Conservation (phyloP, 2,888 invertebrate species). For the Agrochola litura region DNA sequence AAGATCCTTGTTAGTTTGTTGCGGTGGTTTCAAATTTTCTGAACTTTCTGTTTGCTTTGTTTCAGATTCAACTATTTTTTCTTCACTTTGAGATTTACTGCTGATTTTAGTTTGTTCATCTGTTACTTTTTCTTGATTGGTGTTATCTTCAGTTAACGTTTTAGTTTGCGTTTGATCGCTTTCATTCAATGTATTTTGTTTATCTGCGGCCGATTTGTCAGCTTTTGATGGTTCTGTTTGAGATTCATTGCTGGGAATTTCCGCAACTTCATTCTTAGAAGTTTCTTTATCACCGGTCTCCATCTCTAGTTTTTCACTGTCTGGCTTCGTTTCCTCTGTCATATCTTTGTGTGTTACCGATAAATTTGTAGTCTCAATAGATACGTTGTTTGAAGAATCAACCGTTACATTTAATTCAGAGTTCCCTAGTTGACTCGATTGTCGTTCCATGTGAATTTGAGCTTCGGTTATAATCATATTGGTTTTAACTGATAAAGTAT, state of each 20-base stretch:
- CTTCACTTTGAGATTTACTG: conserved; percentile 28
- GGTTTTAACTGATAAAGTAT: conserved; percentile 86
- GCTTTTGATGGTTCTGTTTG: conserved; percentile 40
- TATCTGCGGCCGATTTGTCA: conserved; percentile 5
- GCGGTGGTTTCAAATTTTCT: conserved; percentile 55
- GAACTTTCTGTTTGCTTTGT: conserved; percentile 50
- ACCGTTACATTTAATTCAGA: conserved; percentile 86
- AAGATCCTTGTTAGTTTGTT: conserved; percentile 61
- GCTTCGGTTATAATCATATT: conserved; percentile 89
- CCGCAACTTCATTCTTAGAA: conserved; percentile 41
- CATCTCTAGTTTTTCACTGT: conserved; percentile 61
- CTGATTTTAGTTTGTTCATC: conserved; percentile 21
- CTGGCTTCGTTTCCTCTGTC: conserved; percentile 71
- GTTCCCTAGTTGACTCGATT: conserved; percentile 83
- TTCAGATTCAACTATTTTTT: conserved; percentile 47
- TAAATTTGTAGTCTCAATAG: conserved; percentile 85
- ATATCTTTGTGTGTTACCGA: conserved; percentile 81
- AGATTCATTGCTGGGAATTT: conserved; percentile 42
- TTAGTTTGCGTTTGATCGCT: conserved; percentile 38
- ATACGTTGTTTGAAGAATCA: conserved; percentile 86
- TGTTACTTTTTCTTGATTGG: conserved; percentile 22
- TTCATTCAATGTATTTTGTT: conserved; percentile 33
- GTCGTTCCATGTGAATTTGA: conserved; percentile 88
- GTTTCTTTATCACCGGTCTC: conserved; percentile 52
- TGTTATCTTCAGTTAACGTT: conserved; percentile 27